These are phyloP conservation scores for Piaya cayana DNA, from an alignment of 2,113 vertebrate species.

Conservation along the genomic window DNA sequence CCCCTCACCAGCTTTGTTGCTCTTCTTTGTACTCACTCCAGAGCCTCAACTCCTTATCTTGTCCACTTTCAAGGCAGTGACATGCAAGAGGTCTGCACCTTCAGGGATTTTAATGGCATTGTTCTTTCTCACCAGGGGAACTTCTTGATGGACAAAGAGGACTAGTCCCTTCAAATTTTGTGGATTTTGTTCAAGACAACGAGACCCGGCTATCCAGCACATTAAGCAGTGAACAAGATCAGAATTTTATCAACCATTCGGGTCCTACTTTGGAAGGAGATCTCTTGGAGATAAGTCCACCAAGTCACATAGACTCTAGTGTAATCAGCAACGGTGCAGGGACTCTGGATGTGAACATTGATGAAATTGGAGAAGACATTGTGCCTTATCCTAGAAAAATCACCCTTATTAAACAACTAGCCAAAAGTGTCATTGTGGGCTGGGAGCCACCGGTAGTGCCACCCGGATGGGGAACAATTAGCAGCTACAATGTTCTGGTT, in stretches of 20 bases:
- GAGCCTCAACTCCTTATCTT: no score
- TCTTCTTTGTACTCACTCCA: no score
- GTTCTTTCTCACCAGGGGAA: slow-evolving; percentile 80
- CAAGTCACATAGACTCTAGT: slow-evolving; percentile 49
- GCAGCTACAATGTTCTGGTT: slow-evolving; percentile 93
- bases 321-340: slow-evolving; percentile 82
- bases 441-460: slow-evolving; percentile 94
- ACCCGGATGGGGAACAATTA: slow-evolving; percentile 89
- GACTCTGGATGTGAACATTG: slow-evolving; percentile 86
- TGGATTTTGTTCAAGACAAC: slow-evolving; percentile 92
- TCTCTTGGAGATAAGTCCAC: slow-evolving; percentile 78
- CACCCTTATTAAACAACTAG: slow-evolving; percentile 97
- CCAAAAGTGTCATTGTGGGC: slow-evolving; percentile 97
- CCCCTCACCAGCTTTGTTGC: no score
- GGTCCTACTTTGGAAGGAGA: slow-evolving; percentile 50
- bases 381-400: slow-evolving; percentile 98
- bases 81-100: accelerated
- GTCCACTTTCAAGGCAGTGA: not conserved
- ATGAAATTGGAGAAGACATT: slow-evolving; percentile 93
- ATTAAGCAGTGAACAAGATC: slow-evolving; percentile 83
- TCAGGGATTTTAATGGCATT: not conserved
- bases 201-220: slow-evolving; percentile 73
- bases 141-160: slow-evolving; percentile 94
- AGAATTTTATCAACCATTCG: slow-evolving; percentile 75
- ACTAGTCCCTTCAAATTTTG: slow-evolving; percentile 97